These are phyloP conservation scores for Ceuthmochares aereus DNA, from an alignment of 2,113 vertebrate species.

Conservation along the genomic window DNA sequence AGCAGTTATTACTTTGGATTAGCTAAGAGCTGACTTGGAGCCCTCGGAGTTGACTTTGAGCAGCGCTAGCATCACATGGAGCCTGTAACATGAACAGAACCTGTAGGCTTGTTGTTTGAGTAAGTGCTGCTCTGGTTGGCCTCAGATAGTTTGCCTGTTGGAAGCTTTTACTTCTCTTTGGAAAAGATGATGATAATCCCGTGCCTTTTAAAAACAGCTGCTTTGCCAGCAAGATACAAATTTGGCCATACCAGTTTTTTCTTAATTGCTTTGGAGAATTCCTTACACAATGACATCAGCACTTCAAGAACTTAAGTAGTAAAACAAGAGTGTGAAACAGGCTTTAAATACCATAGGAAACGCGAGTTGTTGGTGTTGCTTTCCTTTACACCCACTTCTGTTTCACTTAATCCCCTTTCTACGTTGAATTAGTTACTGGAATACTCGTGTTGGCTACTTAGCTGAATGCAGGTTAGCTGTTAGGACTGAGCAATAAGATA, in stretches of 20 bases:
- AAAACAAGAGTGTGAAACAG: not conserved
- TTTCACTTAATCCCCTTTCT: not conserved
- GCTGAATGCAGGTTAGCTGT: not conserved
- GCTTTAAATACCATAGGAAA: not conserved
- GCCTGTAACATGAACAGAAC: not conserved
- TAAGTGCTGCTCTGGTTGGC: not conserved
- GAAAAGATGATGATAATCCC: not conserved
- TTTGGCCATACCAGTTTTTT: not conserved
- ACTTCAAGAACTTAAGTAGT: not conserved
- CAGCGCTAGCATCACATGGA: not conserved
- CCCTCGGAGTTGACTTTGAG: not conserved
- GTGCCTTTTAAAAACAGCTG: accelerated
- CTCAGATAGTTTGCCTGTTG: not conserved
- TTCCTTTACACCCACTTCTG: not conserved
- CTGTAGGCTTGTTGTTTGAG: not conserved
- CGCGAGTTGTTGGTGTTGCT: not conserved
- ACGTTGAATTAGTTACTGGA: accelerated
- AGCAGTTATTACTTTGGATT: not conserved
- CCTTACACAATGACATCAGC: not conserved
- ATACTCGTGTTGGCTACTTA: not conserved
- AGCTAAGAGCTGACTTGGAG: not conserved
- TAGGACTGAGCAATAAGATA: not conserved
- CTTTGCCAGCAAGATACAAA: not conserved
- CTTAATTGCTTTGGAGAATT: accelerated
- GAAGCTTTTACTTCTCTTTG: not conserved